Percentiles rank a stretch among this genome's conserved stretches.
These are phyloP conservation scores for Girardia tigrina DNA, from an alignment of 2,888 invertebrate species.

Conservation along the genomic window DNA sequence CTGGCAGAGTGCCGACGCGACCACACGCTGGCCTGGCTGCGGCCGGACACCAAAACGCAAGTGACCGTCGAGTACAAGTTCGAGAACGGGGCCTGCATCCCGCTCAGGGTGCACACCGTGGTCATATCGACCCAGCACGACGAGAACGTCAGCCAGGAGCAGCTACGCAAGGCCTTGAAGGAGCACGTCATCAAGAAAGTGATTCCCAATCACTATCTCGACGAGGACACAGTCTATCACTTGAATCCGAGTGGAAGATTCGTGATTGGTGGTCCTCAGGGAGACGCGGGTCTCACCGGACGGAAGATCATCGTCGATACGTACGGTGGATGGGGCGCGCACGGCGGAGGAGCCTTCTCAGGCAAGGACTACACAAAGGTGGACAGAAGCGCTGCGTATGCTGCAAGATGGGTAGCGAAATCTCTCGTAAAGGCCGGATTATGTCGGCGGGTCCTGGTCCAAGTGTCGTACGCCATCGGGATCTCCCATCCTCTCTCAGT, in stretches of 20 bases:
- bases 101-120: constrained; percentile 82
- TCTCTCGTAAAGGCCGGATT: constrained; percentile 83
- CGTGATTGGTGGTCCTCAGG: constrained; percentile 86
- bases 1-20: constrained; percentile 46
- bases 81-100: constrained; percentile 79
- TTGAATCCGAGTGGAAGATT: constrained; percentile 91
- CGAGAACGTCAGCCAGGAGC: constrained; percentile 71
- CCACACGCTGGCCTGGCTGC: constrained; percentile 47
- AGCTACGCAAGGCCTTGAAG: constrained; percentile 67
- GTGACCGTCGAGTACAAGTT: constrained; percentile 80
- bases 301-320: constrained; percentile 98
- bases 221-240: constrained; percentile 79
- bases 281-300: constrained; percentile 89
- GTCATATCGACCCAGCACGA: constrained; percentile 95
- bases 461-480: constrained; percentile 91
- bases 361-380: constrained; percentile 72
- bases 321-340: constrained; percentile 98
- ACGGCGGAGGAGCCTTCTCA: constrained; percentile 96
- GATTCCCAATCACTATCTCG: constrained; percentile 77
- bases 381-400: constrained; percentile 87
- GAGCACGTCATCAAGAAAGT: constrained; percentile 78
- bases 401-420: constrained; percentile 97
- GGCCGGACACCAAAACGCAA: constrained; percentile 51
- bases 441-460: constrained; percentile 86
- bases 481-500: constrained; percentile 91